Evolutionary conservation across 2,888 invertebrate species (phyloP), one percentile per base, ranked within the genome.

Genomic region (Hirtodrosophila trivittata): DNA sequence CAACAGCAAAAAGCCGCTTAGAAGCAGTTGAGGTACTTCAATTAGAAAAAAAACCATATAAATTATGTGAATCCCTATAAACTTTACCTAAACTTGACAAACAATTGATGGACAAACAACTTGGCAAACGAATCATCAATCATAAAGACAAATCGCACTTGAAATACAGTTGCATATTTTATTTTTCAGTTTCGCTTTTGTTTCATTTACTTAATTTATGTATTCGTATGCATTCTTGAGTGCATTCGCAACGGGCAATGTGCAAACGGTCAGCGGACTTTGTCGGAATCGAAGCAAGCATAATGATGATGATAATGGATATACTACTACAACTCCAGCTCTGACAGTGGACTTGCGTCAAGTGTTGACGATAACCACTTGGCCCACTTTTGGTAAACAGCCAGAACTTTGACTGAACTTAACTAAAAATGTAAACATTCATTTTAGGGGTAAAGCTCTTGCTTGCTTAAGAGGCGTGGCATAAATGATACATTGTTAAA

Each of bases 11-110:
- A 7, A 89, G 80, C 1, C 88, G 87, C 35, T 83, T 86, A 0
- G 88, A 87, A 9, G 87, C 85, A 1, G 88, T 80, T 49, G 82
- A 86, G 6, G 89, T 88, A 60, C 89, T 90, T 57, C 9, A 80
- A 86, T 35, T 10, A 7, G 21, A 33, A n/a, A 13, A 41, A 35
- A 4, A 39, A 26, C 32, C n/a, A 32, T 35, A 14, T 9, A 18
- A 12, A 38, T 43, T 25, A 12, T 38, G 18, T 16, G 6, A 37
- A 47, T n/a, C 8, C 0, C 8, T n/a, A 5, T 6, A 21, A 51
- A 35, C 45, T 18, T 64, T 21, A 35, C 60, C 43, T 13, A 32
- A 47, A 54, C 49, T 25, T 52, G 39, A 32, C 13, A 3, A 30
- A 10, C n/a, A 41, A 42, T 30, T n/a, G 5, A 25, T 21, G 13